Evolutionary conservation across 2,113 vertebrate species (phyloP), one percentile per base, ranked within the genome.

Genomic region (Eidolon helvum): DNA sequence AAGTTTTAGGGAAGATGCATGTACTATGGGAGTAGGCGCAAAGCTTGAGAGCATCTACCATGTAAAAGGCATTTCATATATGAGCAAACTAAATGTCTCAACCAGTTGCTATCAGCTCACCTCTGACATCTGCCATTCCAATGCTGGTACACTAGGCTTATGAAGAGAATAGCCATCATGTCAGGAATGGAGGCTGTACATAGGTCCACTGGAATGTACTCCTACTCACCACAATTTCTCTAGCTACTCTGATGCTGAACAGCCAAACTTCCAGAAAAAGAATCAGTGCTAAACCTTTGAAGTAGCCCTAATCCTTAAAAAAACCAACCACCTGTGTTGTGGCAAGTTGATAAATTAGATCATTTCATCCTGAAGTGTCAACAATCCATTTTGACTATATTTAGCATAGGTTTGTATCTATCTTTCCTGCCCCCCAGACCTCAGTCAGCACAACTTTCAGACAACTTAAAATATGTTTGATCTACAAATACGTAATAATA

Each of bases 321-420:
- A 84, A 59, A 72, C 68, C 57, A 74, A 43, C 4, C 11, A 68
- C 3, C 24, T 71, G 18, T 33, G 1, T 7, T 57, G 21, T 50
- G 18, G 12, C 2, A 35, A 75, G 14, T 7, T 79, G 24, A 68
- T 80, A 45, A 50, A 30, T 48, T 75, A 55, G 30, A 63, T 21
- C 11, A 68, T 35, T 85, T 93, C 7, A 48, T 1, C 18, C 3
- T 69, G 1, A 71, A 69, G 4, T 40, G 2, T 74, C 43, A 65
- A 10, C 10, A 55, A 15, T 85, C 84, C 63, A 68, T 68, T 65
- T 91, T 72, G 40, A 66, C 33, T 80, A 21, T 93, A 65, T 77
- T 35, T 22, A 61, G 12, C 22, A 18, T 69, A 50, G n/a, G 10
- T 66, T 55, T 84, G 30, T 87, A 21, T 71, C 22, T 95, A 55